A percentile compares a stretch with the other conserved stretches of the same genome.
phyloP scores from a whole-genome alignment of 2,113 vertebrate species.

The Laticauda colubrina region DNA sequence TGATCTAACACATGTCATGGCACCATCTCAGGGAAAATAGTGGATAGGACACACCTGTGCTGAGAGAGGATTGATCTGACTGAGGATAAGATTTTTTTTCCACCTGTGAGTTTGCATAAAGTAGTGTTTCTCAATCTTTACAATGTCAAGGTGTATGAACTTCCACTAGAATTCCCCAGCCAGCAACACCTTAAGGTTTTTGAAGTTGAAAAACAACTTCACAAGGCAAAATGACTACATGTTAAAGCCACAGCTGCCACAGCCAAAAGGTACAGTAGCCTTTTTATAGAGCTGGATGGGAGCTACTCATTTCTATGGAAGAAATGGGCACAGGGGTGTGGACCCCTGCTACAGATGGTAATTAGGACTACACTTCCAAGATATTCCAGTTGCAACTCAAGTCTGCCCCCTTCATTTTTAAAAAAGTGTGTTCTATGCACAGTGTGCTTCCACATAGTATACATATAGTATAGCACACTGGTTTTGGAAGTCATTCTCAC shows the following conservation, averaged over 20 bases:
- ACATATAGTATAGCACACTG: background rate
- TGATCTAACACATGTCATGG: background rate
- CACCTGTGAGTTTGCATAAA: background rate
- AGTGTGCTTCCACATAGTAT: background rate
- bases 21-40: background rate
- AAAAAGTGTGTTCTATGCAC: background rate
- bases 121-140: background rate
- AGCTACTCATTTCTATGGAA: background rate
- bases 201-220: background rate
- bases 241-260: no score
- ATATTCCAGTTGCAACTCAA: background rate
- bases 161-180: background rate
- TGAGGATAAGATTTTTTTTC: background rate
- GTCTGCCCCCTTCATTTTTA: background rate
- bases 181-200: background rate
- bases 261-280: background rate
- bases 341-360: background rate
- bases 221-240: background rate
- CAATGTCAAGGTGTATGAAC: background rate
- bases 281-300: background rate
- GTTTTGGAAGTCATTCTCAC: background rate
- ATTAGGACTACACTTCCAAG: background rate
- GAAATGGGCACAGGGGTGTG: background rate
- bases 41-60: background rate
- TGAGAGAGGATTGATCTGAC: background rate